Evolutionary conservation across 1,140 invertebrate genomes (phyloP).

Genomic region (Drosophila ogumai): DNA sequence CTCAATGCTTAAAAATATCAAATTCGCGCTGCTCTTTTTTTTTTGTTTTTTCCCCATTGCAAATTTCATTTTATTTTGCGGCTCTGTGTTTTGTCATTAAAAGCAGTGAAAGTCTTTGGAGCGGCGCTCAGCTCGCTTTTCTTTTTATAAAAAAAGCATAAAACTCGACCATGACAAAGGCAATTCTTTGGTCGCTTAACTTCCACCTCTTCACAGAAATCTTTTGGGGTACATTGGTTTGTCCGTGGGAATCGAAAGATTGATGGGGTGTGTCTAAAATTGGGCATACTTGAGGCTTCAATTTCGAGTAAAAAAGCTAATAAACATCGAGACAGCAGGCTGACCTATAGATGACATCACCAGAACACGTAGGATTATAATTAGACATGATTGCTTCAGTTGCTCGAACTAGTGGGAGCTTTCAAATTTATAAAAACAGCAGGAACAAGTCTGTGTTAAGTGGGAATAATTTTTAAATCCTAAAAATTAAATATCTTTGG

Average conservation of each 20-base stretch:
- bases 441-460: no score
- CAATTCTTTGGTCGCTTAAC: conserved; percentile 44
- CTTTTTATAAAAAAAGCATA: conserved; percentile 29
- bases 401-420: conserved; percentile 1
- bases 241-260: conserved; percentile 41
- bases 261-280: conserved; percentile 43
- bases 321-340: conserved; percentile 8
- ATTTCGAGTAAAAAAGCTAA: conserved; percentile 27
- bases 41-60: conserved; percentile 20
- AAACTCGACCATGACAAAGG: conserved; percentile 47
- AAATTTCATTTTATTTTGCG: conserved; percentile 46
- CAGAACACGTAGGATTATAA: conserved; percentile 40
- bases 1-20: conserved; percentile 69
- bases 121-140: conserved; percentile 35
- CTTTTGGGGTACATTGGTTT: conserved; percentile 16
- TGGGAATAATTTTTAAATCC: background rate
- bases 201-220: background rate
- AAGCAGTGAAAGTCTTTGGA: conserved; percentile 67
- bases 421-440: background rate
- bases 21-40: conserved; percentile 50
- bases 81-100: conserved; percentile 58
- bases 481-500: background rate
- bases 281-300: conserved; percentile 32
- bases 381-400: conserved; percentile 40
- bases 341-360: conserved; percentile 40